Conservation (phyloP, 2,113 vertebrate genomes). For the Poicephalus meyeri region DNA sequence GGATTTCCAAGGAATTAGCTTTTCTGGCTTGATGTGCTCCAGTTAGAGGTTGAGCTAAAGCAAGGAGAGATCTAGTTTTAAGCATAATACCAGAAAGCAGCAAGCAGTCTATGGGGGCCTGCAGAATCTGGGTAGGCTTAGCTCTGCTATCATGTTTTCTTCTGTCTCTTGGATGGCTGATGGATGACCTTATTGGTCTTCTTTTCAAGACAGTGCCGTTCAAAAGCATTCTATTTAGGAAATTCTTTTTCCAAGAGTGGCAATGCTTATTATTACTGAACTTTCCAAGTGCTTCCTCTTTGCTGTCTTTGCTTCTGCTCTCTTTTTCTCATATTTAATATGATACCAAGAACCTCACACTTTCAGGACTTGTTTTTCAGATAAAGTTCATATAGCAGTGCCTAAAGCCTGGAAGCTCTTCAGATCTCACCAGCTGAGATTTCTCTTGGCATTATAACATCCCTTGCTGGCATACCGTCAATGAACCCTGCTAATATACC, state of each 20-base stretch:
- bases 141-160: neutral
- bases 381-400: neutral
- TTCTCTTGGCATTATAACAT: slow-evolving; percentile 46
- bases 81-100: neutral
- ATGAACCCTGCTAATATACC: slow-evolving; percentile 55
- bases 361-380: slow-evolving; percentile 20
- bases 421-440: slow-evolving; percentile 48
- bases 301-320: neutral
- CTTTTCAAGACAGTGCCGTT: neutral
- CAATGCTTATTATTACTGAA: neutral
- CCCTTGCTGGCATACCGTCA: slow-evolving; percentile 22
- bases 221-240: neutral
- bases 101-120: neutral
- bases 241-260: neutral
- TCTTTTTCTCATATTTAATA: neutral
- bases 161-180: neutral
- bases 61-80: neutral
- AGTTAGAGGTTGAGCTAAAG: neutral
- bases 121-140: neutral
- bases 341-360: neutral
- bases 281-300: neutral
- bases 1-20: neutral
- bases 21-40: neutral
- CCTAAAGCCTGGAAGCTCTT: slow-evolving; percentile 31
- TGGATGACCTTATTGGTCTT: neutral